A percentile compares a stretch with the other conserved stretches of the same genome.
phyloP scores from a whole-genome alignment of 53 echinoderm and acorn worm species.

The Zoroaster sp. region DNA sequence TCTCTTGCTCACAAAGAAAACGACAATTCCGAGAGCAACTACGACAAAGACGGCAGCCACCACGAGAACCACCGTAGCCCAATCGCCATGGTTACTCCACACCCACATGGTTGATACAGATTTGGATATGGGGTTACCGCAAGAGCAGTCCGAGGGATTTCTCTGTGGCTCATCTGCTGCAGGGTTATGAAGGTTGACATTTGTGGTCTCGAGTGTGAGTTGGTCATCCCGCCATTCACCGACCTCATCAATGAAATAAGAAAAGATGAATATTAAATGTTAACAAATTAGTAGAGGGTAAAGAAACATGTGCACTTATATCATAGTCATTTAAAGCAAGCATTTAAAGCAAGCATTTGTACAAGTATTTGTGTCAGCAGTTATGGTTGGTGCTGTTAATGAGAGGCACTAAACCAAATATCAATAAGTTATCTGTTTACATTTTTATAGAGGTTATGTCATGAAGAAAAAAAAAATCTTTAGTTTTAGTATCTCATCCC shows the following conservation, averaged over 20 bases:
- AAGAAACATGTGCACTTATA: too few relatives aligned
- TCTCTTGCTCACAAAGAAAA: conserved; percentile 39
- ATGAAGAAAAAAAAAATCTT: too few relatives aligned
- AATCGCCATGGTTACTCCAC: conserved; percentile 31
- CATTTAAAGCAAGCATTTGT: too few relatives aligned
- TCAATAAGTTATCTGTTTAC: too few relatives aligned
- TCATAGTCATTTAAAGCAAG: too few relatives aligned
- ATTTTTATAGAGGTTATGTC: too few relatives aligned
- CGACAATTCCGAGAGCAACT: background rate
- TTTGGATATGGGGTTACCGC: background rate
- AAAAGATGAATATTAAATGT: too few relatives aligned
- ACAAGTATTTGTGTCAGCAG: too few relatives aligned
- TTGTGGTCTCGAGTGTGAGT: conserved; percentile 20
- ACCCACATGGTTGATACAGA: conserved; percentile 22
- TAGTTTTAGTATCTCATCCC: too few relatives aligned
- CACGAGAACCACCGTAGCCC: conserved; percentile 59
- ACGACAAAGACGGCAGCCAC: conserved; percentile 44
- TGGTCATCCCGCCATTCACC: conserved; percentile 50
- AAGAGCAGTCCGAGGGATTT: conserved; percentile 41
- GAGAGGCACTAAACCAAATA: too few relatives aligned
- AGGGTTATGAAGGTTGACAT: conserved; percentile 49
- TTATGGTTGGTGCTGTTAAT: too few relatives aligned
- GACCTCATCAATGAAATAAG: conserved; percentile 21
- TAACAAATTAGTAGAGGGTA: too few relatives aligned
- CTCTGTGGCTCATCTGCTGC: conserved; percentile 44